phyloP scores from a whole-genome alignment of 2,797 vertebrate species.

The Decapterus maruadsi region DNA sequence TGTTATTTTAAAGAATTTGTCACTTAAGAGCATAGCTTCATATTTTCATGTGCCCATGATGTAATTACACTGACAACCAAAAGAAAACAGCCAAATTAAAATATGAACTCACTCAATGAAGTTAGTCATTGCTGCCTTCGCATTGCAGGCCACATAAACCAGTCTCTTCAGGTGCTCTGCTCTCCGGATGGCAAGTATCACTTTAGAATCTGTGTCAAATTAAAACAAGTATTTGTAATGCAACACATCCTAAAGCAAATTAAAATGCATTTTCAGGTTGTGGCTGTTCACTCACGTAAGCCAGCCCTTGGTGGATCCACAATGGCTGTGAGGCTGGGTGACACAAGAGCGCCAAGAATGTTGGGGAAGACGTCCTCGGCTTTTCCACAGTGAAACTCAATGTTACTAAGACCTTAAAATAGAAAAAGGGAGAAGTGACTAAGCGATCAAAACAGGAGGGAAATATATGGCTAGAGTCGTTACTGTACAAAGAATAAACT shows the following conservation, averaged over 20 bases:
- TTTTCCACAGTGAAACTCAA: constrained; percentile 95
- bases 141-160: constrained; percentile 96
- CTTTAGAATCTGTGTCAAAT: constrained; percentile 90
- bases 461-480: not conserved
- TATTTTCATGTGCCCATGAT: not conserved
- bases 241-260: fast-evolving
- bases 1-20: not conserved
- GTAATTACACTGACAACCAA: not conserved
- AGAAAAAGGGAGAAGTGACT: not conserved
- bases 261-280: not conserved
- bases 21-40: not conserved
- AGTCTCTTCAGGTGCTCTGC: constrained; percentile 93
- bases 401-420: constrained; percentile 88
- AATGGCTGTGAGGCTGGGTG: constrained; percentile 89
- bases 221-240: not conserved
- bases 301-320: constrained; percentile 96
- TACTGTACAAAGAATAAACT: not conserved
- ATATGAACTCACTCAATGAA: constrained; percentile 92
- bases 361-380: constrained; percentile 94
- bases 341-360: constrained; percentile 88
- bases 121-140: constrained; percentile 96
- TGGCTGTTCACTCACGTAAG: constrained; percentile 88
- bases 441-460: too few species aligned
- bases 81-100: not conserved
- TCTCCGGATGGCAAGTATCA: constrained; percentile 93